Percentiles rank a stretch among this genome's conserved stretches.
phyloP scores from a whole-genome alignment of 2,888 invertebrate species.

The Liposcelis brunnea region DNA sequence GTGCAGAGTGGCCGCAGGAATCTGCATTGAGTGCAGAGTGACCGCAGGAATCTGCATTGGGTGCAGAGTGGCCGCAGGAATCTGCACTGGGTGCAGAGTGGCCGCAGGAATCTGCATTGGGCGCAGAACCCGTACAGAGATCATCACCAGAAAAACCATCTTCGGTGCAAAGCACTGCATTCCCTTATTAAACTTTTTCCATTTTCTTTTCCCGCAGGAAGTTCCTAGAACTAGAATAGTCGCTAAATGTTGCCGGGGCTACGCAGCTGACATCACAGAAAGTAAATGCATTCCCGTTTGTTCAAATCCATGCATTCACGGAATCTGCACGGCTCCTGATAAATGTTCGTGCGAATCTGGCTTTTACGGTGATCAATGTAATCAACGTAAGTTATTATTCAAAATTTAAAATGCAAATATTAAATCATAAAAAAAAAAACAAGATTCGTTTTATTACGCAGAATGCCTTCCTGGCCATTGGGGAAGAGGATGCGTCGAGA shows the following conservation, averaged over 20 bases:
- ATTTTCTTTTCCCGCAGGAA: too few relatives aligned
- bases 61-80: too few relatives aligned
- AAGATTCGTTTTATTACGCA: conserved; percentile 23
- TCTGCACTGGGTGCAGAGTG: too few relatives aligned
- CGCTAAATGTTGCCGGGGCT: conserved; percentile 61
- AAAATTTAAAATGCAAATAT: not conserved
- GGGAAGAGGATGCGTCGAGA: conserved; percentile 53
- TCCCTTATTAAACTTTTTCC: too few relatives aligned
- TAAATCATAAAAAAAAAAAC: not conserved
- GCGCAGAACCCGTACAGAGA: too few relatives aligned
- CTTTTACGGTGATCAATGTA: conserved; percentile 40
- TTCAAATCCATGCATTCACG: conserved; percentile 31
- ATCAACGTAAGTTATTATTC: conserved; percentile 31
- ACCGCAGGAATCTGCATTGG: too few relatives aligned
- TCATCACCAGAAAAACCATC: too few relatives aligned
- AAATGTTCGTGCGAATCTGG: conserved; percentile 43
- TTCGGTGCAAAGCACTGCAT: too few relatives aligned
- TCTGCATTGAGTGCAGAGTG: too few relatives aligned
- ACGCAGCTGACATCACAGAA: conserved; percentile 32
- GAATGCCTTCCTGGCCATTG: conserved; percentile 51
- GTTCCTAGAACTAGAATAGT: conserved; percentile 46
- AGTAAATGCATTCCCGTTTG: conserved; percentile 27
- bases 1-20: too few relatives aligned
- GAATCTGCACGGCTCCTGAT: conserved; percentile 38
- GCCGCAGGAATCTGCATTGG: too few relatives aligned